phyloP scores from a whole-genome alignment of 2,888 invertebrate species.

The Acronicta psi region DNA sequence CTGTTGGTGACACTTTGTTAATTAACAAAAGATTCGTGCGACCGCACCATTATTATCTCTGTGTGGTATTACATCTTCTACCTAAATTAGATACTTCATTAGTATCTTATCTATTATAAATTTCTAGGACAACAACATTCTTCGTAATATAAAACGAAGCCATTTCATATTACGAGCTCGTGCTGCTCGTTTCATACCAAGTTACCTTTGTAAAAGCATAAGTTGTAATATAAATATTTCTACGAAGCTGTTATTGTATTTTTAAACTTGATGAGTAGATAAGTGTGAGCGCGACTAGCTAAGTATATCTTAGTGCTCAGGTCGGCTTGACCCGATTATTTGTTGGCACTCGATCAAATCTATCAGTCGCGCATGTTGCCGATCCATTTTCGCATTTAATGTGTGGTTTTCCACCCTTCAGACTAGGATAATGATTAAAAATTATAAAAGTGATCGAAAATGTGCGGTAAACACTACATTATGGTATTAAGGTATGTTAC shows the following conservation, averaged over 20 bases:
- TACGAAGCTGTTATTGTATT: conserved; percentile 49
- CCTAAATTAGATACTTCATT: conserved; percentile 32
- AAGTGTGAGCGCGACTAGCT: too few relatives aligned
- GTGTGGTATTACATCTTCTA: conserved; percentile 26
- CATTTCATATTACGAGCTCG: neutral
- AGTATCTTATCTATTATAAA: conserved; percentile 11
- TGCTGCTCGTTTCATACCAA: conserved; percentile 14
- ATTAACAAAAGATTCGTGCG: conserved; percentile 36
- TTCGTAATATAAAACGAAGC: conserved; percentile 24
- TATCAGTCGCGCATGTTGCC: conserved; percentile 69
- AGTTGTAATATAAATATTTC: conserved; percentile 27
- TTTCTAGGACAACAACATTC: conserved; percentile 15
- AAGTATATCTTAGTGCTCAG: conserved; percentile 55
- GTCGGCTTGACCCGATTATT: conserved; percentile 68
- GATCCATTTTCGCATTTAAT: conserved; percentile 73
- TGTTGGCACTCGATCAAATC: conserved; percentile 73
- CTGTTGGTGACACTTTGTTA: conserved; percentile 36
- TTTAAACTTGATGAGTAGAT: conserved; percentile 56
- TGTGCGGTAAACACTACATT: too few relatives aligned
- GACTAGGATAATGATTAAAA: conserved; percentile 37
- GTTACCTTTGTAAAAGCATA: conserved; percentile 19
- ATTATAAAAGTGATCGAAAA: conserved; percentile 23
- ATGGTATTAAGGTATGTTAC: too few relatives aligned
- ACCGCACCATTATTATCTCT: conserved; percentile 27
- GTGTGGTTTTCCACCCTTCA: conserved; percentile 56